A percentile compares a stretch with the other conserved stretches of the same genome.
These are phyloP conservation scores for Agonum fuliginosum DNA, from an alignment of 2,888 invertebrate genomes.

Conservation along the genomic window DNA sequence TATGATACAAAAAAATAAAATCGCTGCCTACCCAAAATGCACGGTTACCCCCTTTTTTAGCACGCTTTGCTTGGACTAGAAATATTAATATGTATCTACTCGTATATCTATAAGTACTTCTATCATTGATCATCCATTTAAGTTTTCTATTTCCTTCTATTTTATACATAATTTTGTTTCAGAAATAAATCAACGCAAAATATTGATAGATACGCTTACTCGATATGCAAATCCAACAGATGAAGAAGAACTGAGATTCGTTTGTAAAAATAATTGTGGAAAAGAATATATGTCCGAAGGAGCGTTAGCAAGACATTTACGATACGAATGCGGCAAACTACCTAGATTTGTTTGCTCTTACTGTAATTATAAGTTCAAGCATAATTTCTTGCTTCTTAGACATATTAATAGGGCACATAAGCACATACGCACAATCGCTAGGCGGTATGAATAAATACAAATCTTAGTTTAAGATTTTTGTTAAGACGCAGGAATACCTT, in stretches of 20 bases:
- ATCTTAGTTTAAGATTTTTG: too few relatives aligned
- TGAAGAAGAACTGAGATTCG: constrained; percentile 47
- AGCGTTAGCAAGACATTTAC: constrained; percentile 74
- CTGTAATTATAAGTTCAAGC: constrained; percentile 63
- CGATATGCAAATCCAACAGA: background rate
- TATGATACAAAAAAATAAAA: too few relatives aligned
- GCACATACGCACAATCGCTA: background rate
- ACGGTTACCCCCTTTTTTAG: too few relatives aligned
- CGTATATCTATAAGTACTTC: too few relatives aligned
- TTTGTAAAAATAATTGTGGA: constrained; percentile 69
- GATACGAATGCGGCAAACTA: constrained; percentile 75
- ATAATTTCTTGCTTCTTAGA: constrained; percentile 45
- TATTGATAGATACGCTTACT: background rate
- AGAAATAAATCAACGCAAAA: constrained; percentile 50
- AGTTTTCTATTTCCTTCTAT: too few relatives aligned
- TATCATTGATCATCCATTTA: too few relatives aligned
- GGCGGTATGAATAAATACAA: too few relatives aligned
- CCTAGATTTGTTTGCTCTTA: constrained; percentile 69
- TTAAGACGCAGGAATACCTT: too few relatives aligned
- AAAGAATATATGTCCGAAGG: constrained; percentile 75
- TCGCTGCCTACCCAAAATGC: too few relatives aligned
- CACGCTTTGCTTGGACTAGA: too few relatives aligned
- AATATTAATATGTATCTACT: too few relatives aligned
- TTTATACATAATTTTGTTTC: constrained; percentile 56
- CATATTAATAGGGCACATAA: constrained; percentile 40